Evolutionary conservation across 2,888 invertebrate genomes (phyloP).

Genomic region (Steinernema hermaphroditum): DNA sequence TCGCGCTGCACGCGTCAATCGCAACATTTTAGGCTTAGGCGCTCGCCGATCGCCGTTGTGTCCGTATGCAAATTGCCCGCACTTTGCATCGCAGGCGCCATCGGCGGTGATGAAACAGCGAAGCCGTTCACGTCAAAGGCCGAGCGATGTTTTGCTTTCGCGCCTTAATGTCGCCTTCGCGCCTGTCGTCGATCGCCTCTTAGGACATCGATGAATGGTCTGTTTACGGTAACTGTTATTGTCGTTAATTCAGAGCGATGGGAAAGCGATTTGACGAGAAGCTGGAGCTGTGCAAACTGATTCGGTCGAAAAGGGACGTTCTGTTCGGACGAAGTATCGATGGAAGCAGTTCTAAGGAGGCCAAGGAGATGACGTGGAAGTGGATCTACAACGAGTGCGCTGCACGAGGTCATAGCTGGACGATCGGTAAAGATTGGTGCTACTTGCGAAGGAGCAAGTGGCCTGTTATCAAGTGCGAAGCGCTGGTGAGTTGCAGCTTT

Average conservation of each 20-base stretch:
- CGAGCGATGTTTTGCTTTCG: neutral
- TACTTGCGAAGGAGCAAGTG: slow-evolving; percentile 6
- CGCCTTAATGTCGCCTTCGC: neutral
- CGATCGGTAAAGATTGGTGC: slow-evolving; percentile 2
- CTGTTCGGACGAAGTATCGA: neutral
- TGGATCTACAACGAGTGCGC: slow-evolving; percentile 21
- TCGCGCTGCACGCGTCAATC: neutral
- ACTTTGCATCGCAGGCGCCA: slow-evolving; percentile 12
- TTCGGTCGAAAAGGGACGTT: neutral
- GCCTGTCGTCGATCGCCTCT: neutral
- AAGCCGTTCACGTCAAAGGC: neutral
- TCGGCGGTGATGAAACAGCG: neutral
- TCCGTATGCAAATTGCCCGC: slow-evolving; percentile 7
- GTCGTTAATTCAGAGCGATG: neutral
- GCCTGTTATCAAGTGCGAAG: slow-evolving; percentile 19
- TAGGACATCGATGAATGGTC: too few relatives aligned
- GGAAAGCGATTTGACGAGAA: slow-evolving; percentile 15
- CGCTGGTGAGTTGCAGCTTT: neutral
- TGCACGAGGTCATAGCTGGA: neutral
- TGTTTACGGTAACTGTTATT: neutral
- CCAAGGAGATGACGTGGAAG: slow-evolving; percentile 18
- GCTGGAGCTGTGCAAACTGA: slow-evolving; percentile 13
- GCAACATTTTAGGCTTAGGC: slow-evolving; percentile 20
- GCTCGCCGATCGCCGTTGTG: neutral
- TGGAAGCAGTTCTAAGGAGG: neutral